Conservation (phyloP, 2,113 vertebrate species). For the Bagarius yarrelli region DNA sequence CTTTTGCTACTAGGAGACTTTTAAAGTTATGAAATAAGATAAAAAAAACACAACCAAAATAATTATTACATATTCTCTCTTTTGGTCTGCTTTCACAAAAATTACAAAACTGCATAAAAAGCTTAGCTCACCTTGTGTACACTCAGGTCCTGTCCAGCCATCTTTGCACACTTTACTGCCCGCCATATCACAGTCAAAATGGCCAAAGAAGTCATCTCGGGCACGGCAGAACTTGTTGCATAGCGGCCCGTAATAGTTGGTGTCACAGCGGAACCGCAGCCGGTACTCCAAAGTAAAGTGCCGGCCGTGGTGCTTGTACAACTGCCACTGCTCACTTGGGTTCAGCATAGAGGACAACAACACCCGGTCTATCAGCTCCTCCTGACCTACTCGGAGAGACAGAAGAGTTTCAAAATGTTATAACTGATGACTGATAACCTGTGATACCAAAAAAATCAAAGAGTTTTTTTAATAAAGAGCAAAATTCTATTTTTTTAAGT, state of each 20-base stretch:
- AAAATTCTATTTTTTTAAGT: not conserved
- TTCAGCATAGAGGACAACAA: constrained; percentile 77
- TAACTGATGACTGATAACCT: not conserved
- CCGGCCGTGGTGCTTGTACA: constrained; percentile 70
- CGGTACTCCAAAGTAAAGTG: constrained; percentile 75
- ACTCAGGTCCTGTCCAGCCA: constrained; percentile 72
- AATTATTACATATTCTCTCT: not conserved
- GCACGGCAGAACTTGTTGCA: constrained; percentile 75
- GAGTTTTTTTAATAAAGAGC: not conserved
- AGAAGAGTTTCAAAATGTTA: not conserved
- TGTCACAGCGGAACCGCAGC: constrained; percentile 74
- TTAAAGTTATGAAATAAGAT: not conserved
- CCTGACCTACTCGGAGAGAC: constrained; percentile 62
- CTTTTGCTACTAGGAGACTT: no score
- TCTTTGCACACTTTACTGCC: constrained; percentile 81
- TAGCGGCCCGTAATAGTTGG: constrained; percentile 74
- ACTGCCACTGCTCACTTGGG: constrained; percentile 75
- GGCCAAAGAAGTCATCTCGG: constrained; percentile 75
- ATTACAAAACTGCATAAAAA: not conserved
- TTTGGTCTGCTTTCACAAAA: not conserved
- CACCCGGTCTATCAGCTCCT: constrained; percentile 74
- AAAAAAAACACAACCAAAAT: not conserved
- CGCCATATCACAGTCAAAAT: constrained; percentile 75
- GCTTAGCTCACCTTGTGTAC: constrained; percentile 62
- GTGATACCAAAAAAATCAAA: not conserved